These are phyloP conservation scores for Heteromurus nitidus DNA, from an alignment of 2,888 invertebrate genomes.

Conservation along the genomic window DNA sequence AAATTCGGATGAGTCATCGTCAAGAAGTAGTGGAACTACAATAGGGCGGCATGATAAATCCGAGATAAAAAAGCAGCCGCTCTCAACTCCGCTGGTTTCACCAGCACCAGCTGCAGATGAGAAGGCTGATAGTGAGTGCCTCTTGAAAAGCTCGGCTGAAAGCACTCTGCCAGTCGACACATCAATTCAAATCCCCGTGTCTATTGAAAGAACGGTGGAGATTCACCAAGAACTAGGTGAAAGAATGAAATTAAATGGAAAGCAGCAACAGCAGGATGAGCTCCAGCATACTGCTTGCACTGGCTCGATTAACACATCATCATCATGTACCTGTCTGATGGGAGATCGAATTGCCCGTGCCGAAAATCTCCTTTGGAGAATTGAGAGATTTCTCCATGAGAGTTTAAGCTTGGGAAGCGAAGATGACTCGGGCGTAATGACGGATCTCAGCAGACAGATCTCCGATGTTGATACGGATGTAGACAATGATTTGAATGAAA, in stretches of 20 bases:
- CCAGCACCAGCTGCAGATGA: constrained; percentile 14
- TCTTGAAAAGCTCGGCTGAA: constrained; percentile 54
- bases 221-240: constrained; percentile 66
- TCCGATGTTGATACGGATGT: constrained; percentile 80
- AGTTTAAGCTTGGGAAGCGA: constrained; percentile 77
- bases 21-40: constrained; percentile 67
- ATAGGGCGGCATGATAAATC: constrained; percentile 66
- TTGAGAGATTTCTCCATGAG: constrained; percentile 73
- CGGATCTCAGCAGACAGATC: constrained; percentile 82
- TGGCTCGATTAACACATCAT: constrained; percentile 46
- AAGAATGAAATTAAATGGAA: constrained; percentile 59
- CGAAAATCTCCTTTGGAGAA: constrained; percentile 72
- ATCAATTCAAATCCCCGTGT: constrained; percentile 45
- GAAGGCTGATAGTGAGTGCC: constrained; percentile 25
- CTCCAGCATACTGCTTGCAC: constrained; percentile 46
- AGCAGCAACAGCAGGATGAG: constrained; percentile 36
- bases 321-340: constrained; percentile 63
- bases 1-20: constrained; percentile 70
- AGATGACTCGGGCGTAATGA: constrained; percentile 82
- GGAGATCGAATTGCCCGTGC: constrained; percentile 69
- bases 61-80: constrained; percentile 56
- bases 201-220: constrained; percentile 58
- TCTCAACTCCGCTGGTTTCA: neutral
- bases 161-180: constrained; percentile 37
- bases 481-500: constrained; percentile 77